Evolutionary conservation across 37 sponge, comb jelly and placozoan species (phyloP).

Genomic region (Eunapius fragilis): DNA sequence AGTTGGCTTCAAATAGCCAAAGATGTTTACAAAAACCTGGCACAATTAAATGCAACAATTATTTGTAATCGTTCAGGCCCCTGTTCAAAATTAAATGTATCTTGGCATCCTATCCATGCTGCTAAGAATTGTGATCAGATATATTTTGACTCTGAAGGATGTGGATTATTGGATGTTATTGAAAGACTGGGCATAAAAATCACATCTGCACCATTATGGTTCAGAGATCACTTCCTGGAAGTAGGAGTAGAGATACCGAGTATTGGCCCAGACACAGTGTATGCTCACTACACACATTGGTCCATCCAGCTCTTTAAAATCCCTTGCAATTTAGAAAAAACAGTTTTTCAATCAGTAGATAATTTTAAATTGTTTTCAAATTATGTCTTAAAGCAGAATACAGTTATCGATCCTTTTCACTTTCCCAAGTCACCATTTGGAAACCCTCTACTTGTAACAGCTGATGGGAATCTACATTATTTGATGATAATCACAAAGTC

Average conservation of each 20-base stretch:
- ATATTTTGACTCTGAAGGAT: background rate
- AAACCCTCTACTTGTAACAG: slow-evolving; percentile 47
- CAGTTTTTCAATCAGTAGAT: slow-evolving; percentile 17
- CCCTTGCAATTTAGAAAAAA: slow-evolving; percentile 14
- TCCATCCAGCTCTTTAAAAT: background rate
- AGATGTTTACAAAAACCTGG: background rate
- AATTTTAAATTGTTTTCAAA: slow-evolving; percentile 8
- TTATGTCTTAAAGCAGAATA: background rate
- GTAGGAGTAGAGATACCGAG: slow-evolving; percentile 7
- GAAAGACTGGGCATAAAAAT: slow-evolving; percentile 55
- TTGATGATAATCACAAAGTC: slow-evolving; percentile 37
- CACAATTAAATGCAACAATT: background rate
- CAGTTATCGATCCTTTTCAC: too few species aligned
- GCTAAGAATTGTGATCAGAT: slow-evolving; percentile 1
- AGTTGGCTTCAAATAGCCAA: background rate
- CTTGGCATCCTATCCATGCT: too few species aligned
- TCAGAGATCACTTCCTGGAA: slow-evolving; percentile 23
- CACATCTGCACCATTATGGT: slow-evolving; percentile 17
- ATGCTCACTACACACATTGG: slow-evolving; percentile 16
- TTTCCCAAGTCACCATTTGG: slow-evolving; percentile 50
- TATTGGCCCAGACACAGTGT: slow-evolving; percentile 23
- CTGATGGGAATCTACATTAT: slow-evolving; percentile 24
- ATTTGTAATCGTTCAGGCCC: background rate
- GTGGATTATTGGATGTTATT: background rate
- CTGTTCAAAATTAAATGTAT: too few species aligned